Evolutionary conservation across 2,797 vertebrate species (phyloP), one percentile per base, ranked within the genome.

Genomic region (Argyrosomus regius): DNA sequence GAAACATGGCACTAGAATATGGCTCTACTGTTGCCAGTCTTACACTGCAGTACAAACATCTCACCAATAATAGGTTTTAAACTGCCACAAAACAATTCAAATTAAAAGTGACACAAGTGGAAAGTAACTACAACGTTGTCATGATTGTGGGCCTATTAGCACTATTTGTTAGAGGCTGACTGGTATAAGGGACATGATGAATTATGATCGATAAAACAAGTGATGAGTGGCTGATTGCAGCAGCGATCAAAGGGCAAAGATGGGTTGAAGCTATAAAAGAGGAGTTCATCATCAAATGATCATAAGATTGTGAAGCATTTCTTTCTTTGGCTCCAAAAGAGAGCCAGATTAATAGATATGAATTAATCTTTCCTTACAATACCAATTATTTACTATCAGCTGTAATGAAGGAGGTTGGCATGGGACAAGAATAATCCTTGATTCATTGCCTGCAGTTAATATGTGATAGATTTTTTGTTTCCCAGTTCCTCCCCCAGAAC

Each of bases 331-430:
- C 53, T 74, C 12, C 63, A 64, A 54, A 63, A 57, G 22, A 62
- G 9, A 57, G 9, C 57, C 20, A 10, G 18, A 46, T 39, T n/a
- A 41, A 60, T 69, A 26, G 10, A 80, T 62, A 14, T 31, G 3
- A 60, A 69, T 83, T 45, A 6, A 61, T 77, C 28, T 69, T 75
- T 74, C 49, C 26, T 48, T 31, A 57, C n/a, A 58, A n/a, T 60
- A 43, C 28, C 20, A 78, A 41, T 78, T 60, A 69, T 85, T 82
- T 68, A 68, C 41, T 7, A 73, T 78, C 31, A 60, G n/a, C 56
- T 50, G 45, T 74, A 76, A 82, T 69, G 35, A 65, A 72, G 64
- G 46, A 12, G 70, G 65, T 60, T 75, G 57, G 63, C 56, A 64
- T 60, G 28, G 24, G 41, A 65, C 11, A 3, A 67, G 59, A 64